Evolutionary conservation across 2,888 invertebrate species (phyloP).

Genomic region (Zeuzera pyrina): DNA sequence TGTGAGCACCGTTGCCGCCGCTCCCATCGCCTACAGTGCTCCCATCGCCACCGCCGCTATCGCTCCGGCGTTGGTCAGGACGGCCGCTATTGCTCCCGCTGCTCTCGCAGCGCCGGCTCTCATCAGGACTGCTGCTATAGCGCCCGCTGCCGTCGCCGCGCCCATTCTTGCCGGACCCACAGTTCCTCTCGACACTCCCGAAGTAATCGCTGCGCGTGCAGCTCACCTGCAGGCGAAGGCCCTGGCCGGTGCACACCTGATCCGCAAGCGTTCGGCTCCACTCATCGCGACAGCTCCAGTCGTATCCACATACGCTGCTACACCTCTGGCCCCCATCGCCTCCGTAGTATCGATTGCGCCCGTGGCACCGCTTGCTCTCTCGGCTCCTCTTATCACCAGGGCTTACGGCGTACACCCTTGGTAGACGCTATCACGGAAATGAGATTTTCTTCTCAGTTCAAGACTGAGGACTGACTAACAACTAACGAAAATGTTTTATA

Average conservation of each 20-base stretch:
- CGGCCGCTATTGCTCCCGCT: neutral
- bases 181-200: slow-evolving; percentile 49
- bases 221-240: slow-evolving; percentile 51
- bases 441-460: neutral
- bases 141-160: slow-evolving; percentile 5
- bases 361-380: neutral
- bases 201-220: slow-evolving; percentile 51
- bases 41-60: slow-evolving; percentile 12
- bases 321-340: neutral
- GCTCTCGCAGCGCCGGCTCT: slow-evolving; percentile 1
- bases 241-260: slow-evolving; percentile 10
- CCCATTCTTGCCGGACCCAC: slow-evolving; percentile 20
- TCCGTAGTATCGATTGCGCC: neutral
- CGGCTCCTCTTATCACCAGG: neutral
- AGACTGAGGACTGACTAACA: slow-evolving; percentile 7
- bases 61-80: slow-evolving; percentile 11
- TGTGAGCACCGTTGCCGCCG: slow-evolving; percentile 17
- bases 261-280: slow-evolving; percentile 16
- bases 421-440: neutral
- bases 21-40: slow-evolving; percentile 14
- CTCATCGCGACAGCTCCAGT: slow-evolving; percentile 5
- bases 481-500: slow-evolving; percentile 29
- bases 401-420: neutral
- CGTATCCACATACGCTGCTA: slow-evolving; percentile 4
- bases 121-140: neutral